Percentiles rank a stretch among this genome's conserved stretches.
Conservation (phyloP, 2,797 vertebrate species). For the Acrocephalus scirpaceus region DNA sequence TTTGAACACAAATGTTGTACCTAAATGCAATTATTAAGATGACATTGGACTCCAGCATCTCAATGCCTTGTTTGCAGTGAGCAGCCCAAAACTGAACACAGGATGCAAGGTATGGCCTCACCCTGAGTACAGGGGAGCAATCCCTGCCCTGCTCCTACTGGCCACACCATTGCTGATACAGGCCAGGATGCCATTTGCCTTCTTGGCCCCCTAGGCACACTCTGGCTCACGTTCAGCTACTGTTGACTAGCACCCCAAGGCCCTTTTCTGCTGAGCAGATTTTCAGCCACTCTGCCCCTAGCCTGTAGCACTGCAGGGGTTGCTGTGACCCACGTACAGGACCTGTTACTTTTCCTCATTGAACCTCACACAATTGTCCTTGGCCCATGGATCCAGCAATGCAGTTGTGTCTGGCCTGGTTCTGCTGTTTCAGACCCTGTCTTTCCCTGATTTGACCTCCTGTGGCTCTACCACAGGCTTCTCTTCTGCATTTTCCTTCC, state of each 20-base stretch:
- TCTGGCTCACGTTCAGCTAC: neutral
- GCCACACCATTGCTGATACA: neutral
- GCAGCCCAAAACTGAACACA: neutral
- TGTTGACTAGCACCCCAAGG: neutral
- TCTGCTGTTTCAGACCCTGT: neutral
- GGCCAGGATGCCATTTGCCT: neutral
- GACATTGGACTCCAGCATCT: neutral
- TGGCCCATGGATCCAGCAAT: fast-evolving
- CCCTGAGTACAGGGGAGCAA: fast-evolving
- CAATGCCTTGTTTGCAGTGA: neutral
- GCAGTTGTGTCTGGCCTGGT: neutral
- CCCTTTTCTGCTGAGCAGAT: neutral
- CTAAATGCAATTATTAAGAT: neutral
- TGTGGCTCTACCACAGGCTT: neutral
- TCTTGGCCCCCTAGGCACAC: neutral
- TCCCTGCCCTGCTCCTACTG: neutral
- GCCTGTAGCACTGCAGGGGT: fast-evolving
- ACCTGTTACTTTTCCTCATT: neutral
- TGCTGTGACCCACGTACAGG: neutral
- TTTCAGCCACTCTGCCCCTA: neutral
- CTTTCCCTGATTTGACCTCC: neutral
- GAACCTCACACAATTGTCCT: neutral
- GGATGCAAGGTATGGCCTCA: neutral
- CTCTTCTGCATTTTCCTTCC: neutral
- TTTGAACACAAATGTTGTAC: neutral